Base-by-base conservation (phyloP, 1,140 invertebrate species). In the Teleopsis dalmanni region DNA sequence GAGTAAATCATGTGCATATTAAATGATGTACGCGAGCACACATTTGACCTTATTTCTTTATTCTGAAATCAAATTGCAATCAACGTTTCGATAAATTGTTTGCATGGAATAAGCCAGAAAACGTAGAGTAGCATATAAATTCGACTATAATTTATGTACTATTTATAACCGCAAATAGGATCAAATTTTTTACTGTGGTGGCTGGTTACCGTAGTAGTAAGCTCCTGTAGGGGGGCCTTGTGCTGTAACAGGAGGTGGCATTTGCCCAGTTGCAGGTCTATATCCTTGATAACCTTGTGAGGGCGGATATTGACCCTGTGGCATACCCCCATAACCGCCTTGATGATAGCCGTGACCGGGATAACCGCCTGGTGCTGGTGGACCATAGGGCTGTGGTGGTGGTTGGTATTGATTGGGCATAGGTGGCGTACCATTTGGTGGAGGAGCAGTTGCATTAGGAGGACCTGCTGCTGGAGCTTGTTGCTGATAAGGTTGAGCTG, bases 181-280 rank as follows among this genome's bases (percentile, higher is more conserved):
- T 26, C 11, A 22, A 4, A 33, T 34, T 22, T 25, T 21, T 53
- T 53, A 54, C 54, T 68, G 65, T 18, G 62, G 62, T 48, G 65
- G 65, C 41, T 69, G 65, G 42, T 64, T 63, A 26, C 65, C 22
- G 16, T 69, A 67, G 29, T 67, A 69, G 41, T 69, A 69, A 18
- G 71, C 58, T 45, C 70, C 71, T 29, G 61, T 59, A 41, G 73
- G 70, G 13, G 66, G 64, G 9, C 64, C 66, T 37, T 70, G 64
- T 7, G 62, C 62, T 47, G 62, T 60, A 16, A 62, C 59, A n/a
- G 69, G 60, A 48, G 74, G 65, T 52, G 65, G 65, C 64, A 67
- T 67, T 34, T 67, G 64, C 27, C 62, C 65, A 0, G 64, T 65
- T 7, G 61, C 55, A 4, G 65, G 65, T 35, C 65, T 51, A 35